A percentile compares a stretch with the other conserved stretches of the same genome.
phyloP scores from a whole-genome alignment of 2,888 invertebrate species.

The Ennomos quercinarius region DNA sequence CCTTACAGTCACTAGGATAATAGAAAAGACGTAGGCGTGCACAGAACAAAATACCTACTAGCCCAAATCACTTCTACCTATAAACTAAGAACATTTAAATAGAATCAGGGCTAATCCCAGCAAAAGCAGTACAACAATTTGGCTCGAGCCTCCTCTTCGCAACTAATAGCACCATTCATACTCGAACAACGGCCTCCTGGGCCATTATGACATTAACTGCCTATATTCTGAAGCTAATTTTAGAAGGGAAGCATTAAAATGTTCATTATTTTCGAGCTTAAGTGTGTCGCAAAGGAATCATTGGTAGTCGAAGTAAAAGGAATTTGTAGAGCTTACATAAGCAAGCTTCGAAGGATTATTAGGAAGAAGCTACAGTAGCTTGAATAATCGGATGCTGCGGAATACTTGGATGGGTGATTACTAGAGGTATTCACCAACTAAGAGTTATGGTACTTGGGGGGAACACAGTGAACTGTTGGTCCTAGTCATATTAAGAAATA shows the following conservation, averaged over 20 bases:
- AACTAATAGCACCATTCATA: slow-evolving; percentile 61
- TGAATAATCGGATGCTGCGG: no score
- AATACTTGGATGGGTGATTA: no score
- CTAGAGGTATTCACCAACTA: no score
- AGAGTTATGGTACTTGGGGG: no score
- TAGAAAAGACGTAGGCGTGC: no score
- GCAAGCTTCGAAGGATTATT: no score
- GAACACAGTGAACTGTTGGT: no score
- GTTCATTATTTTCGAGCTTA: slow-evolving; percentile 10
- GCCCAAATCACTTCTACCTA: slow-evolving; percentile 3
- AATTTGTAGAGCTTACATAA: not conserved
- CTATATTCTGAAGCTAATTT: slow-evolving; percentile 42
- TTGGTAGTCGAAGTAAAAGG: not conserved
- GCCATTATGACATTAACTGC: slow-evolving; percentile 46
- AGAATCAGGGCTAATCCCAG: slow-evolving; percentile 25
- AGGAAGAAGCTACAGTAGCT: no score
- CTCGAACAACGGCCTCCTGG: slow-evolving; percentile 48
- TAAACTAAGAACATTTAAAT: slow-evolving; percentile 17
- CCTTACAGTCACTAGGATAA: no score
- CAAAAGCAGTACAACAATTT: slow-evolving; percentile 40
- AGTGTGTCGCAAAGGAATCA: slow-evolving; percentile 16
- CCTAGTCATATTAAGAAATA: no score
- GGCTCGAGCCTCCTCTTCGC: slow-evolving; percentile 43
- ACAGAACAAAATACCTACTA: slow-evolving; percentile 6
- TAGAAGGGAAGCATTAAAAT: slow-evolving; percentile 16